A percentile compares a stretch with the other conserved stretches of the same genome.
Evolutionary conservation across 2,113 vertebrate genomes (phyloP).

Genomic region (Campylorhamphus procurvoides): DNA sequence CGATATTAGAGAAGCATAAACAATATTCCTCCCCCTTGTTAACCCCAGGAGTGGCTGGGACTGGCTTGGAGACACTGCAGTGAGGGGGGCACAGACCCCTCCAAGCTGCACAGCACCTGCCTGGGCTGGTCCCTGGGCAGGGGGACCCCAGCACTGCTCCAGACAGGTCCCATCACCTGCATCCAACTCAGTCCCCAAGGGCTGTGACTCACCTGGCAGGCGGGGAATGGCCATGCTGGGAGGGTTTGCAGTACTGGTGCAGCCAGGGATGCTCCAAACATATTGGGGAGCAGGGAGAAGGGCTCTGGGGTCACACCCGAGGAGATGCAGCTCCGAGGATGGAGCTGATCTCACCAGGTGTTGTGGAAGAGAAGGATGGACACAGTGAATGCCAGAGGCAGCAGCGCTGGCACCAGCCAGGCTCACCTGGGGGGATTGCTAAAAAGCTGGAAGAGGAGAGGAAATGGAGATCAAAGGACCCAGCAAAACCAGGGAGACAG

Average conservation of each 20-base stretch:
- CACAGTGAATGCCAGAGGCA: neutral
- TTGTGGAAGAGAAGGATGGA: neutral
- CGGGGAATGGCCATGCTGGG: accelerated
- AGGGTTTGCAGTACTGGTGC: neutral
- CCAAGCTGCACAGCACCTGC: neutral
- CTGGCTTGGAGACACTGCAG: accelerated
- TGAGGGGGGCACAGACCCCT: accelerated
- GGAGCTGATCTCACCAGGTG: accelerated
- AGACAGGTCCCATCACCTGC: neutral
- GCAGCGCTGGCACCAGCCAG: neutral
- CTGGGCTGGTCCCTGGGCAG: neutral
- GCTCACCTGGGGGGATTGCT: neutral
- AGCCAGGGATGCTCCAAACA: accelerated
- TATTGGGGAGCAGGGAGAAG: neutral
- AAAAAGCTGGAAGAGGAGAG: neutral
- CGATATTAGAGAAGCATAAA: slow-evolving; percentile 74
- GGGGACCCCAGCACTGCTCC: accelerated
- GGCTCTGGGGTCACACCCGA: neutral
- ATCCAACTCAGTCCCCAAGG: neutral
- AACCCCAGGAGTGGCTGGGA: neutral
- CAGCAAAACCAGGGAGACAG: neutral
- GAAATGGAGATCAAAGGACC: neutral
- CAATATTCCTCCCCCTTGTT: slow-evolving; percentile 30
- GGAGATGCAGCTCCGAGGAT: neutral
- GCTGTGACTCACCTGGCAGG: neutral